A percentile compares a stretch with the other conserved stretches of the same genome.
Conservation (phyloP, 2,888 invertebrate genomes). For the Trachelus tabidus region DNA sequence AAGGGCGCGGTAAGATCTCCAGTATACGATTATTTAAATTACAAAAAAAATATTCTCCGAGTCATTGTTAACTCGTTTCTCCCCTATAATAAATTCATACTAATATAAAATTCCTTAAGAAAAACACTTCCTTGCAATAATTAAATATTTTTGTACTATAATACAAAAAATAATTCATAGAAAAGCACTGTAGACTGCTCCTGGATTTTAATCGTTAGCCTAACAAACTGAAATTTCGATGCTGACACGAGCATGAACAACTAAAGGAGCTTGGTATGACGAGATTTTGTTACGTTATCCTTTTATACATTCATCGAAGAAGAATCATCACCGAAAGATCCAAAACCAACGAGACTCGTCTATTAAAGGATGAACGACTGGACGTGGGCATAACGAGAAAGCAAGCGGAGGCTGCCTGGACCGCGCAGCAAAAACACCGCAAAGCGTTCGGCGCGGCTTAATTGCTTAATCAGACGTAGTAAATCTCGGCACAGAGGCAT, state of each 20-base stretch:
- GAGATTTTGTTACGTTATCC: constrained; percentile 41
- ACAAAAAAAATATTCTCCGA: background rate
- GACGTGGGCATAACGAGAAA: constrained; percentile 44
- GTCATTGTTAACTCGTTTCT: no score
- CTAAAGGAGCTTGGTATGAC: constrained; percentile 43
- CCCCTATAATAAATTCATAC: background rate
- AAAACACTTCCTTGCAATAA: background rate
- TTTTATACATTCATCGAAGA: background rate
- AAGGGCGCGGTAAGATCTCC: background rate
- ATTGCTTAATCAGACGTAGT: constrained; percentile 64
- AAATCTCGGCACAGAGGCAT: constrained; percentile 59
- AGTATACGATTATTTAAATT: background rate
- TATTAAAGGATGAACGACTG: constrained; percentile 4
- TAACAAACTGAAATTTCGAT: constrained; percentile 50
- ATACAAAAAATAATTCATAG: background rate
- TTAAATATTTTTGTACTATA: background rate
- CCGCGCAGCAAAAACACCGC: constrained; percentile 41
- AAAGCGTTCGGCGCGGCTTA: constrained; percentile 46
- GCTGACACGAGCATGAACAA: constrained; percentile 39
- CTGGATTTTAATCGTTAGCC: constrained; percentile 45
- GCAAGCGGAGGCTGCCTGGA: constrained; percentile 28
- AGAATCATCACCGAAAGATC: background rate
- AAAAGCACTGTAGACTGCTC: background rate
- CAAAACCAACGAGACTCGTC: constrained; percentile 15
- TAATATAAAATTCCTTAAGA: background rate